These are phyloP conservation scores for Stigmatopora argus DNA, from an alignment of 2,113 vertebrate genomes.

Conservation along the genomic window DNA sequence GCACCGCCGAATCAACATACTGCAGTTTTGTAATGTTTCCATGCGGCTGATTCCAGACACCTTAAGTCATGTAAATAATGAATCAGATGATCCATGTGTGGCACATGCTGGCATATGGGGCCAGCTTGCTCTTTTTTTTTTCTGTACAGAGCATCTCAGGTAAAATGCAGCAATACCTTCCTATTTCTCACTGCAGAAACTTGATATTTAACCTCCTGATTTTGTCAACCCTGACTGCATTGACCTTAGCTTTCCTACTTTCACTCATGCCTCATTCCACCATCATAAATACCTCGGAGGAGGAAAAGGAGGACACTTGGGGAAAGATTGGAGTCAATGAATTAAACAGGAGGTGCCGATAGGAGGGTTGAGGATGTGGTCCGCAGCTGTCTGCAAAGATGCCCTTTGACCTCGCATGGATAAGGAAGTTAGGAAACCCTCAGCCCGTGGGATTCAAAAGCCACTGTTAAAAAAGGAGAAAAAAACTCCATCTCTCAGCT, in stretches of 20 bases:
- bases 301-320: slow-evolving; percentile 32
- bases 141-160: not conserved
- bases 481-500: slow-evolving; percentile 69
- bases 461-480: slow-evolving; percentile 45
- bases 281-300: slow-evolving; percentile 42
- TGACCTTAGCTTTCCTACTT: slow-evolving; percentile 41
- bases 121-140: slow-evolving; percentile 26
- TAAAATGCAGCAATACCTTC: not conserved
- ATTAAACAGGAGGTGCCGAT: slow-evolving; percentile 61
- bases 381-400: slow-evolving; percentile 54
- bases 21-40: slow-evolving; percentile 68
- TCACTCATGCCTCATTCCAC: slow-evolving; percentile 54
- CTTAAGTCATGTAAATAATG: slow-evolving; percentile 72
- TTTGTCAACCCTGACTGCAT: slow-evolving; percentile 48
- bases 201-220: slow-evolving; percentile 54
- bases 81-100: slow-evolving; percentile 55
- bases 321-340: slow-evolving; percentile 45
- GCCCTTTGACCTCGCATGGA: slow-evolving; percentile 59
- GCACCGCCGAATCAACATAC: slow-evolving; percentile 57
- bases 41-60: slow-evolving; percentile 52
- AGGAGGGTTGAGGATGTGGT: slow-evolving; percentile 54
- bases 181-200: slow-evolving; percentile 20
- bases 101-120: slow-evolving; percentile 43
- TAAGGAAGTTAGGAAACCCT: slow-evolving; percentile 63
- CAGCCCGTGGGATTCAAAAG: slow-evolving; percentile 67